phyloP scores from a whole-genome alignment of 2,888 invertebrate species.

The Epistrophe grossulariae region DNA sequence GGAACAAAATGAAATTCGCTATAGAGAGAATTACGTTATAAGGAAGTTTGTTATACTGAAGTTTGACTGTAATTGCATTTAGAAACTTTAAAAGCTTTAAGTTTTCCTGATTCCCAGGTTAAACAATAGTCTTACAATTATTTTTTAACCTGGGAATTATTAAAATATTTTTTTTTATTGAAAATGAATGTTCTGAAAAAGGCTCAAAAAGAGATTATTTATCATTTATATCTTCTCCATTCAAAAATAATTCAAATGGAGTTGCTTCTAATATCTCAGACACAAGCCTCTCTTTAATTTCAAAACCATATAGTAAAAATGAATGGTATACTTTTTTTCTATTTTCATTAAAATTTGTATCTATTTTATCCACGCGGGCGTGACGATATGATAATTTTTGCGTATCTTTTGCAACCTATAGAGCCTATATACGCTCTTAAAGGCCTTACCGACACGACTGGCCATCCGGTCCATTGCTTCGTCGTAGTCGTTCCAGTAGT shows the following conservation, averaged over 20 bases:
- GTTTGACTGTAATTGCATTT: too few species aligned
- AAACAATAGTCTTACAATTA: too few species aligned
- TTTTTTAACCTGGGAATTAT: too few species aligned
- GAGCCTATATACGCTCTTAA: neutral
- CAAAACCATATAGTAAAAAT: neutral
- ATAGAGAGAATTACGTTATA: too few species aligned
- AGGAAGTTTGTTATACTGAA: too few species aligned
- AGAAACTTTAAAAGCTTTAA: too few species aligned
- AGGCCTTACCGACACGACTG: slow-evolving; percentile 11
- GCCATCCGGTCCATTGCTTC: neutral
- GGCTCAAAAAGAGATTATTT: too few species aligned
- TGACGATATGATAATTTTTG: slow-evolving; percentile 42
- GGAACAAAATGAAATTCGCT: too few species aligned
- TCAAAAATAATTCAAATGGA: neutral
- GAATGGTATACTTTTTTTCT: neutral
- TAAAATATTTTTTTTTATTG: too few species aligned
- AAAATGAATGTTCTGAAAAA: too few species aligned
- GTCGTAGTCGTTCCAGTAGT: neutral
- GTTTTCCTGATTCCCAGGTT: too few species aligned
- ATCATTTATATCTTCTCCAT: too few species aligned
- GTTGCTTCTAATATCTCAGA: neutral
- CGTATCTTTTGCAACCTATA: neutral
- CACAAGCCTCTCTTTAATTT: neutral
- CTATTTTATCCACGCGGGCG: slow-evolving; percentile 35
- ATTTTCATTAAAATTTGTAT: slow-evolving; percentile 16